Conservation (phyloP, 92 coral and sea anemone genomes). For the Phenganax marumi region DNA sequence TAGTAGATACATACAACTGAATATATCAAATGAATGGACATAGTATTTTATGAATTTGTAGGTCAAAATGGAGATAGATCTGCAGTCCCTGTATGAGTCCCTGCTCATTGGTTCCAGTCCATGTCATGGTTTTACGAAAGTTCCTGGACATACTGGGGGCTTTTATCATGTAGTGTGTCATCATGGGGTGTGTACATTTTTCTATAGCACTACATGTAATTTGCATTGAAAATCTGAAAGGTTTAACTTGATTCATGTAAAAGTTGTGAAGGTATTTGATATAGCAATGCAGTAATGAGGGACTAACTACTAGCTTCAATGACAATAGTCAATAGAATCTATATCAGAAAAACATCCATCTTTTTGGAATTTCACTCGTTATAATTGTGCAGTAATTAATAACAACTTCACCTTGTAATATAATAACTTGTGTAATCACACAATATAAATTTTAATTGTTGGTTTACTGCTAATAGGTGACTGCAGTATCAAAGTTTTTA, state of each 20-base stretch:
- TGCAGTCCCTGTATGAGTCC: conserved; percentile 37
- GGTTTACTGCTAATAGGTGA: neutral
- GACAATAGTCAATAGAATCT: too few species aligned
- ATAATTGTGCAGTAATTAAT: too few species aligned
- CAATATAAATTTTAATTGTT: too few species aligned
- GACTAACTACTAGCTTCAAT: too few species aligned
- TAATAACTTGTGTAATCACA: neutral
- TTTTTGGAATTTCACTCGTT: too few species aligned
- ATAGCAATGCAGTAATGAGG: too few species aligned
- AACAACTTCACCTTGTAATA: neutral
- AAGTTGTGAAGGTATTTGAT: too few species aligned
- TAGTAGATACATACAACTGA: neutral
- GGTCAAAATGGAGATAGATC: conserved; percentile 9
- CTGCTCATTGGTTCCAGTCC: conserved; percentile 51
- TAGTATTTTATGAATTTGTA: neutral
- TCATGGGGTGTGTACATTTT: conserved; percentile 40
- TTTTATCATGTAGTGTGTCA: conserved; percentile 50
- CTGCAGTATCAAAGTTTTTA: conserved; percentile 31
- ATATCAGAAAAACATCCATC: too few species aligned
- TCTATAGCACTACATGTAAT: neutral
- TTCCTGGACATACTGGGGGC: conserved; percentile 48
- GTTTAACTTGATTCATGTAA: too few species aligned
- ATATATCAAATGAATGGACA: too few species aligned
- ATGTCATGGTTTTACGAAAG: conserved; percentile 52
- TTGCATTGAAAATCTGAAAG: neutral